phyloP scores from a whole-genome alignment of 2,888 invertebrate species.

The Synergus umbraculus region DNA sequence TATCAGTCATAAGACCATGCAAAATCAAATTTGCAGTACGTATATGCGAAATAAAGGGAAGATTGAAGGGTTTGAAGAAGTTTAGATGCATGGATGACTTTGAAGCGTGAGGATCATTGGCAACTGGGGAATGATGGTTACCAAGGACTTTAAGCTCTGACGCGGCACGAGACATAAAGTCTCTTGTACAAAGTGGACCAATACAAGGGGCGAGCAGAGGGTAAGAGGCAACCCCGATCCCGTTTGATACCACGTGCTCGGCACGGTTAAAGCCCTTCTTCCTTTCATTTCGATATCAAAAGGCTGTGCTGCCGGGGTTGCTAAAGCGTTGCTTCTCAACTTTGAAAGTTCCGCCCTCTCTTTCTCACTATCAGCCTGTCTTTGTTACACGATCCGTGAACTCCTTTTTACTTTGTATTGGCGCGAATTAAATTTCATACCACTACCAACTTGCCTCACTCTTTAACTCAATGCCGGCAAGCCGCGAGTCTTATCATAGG shows the following conservation, averaged over 20 bases:
- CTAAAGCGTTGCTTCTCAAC: constrained; percentile 64
- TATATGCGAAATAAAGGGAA: neutral
- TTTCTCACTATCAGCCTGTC: constrained; percentile 37
- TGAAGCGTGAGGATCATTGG: constrained; percentile 36
- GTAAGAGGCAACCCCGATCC: constrained; percentile 47
- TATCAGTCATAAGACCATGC: neutral
- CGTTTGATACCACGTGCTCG: constrained; percentile 58
- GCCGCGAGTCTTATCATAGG: too few relatives aligned
- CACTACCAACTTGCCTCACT: neutral
- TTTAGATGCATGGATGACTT: constrained; percentile 31
- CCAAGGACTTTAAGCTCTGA: constrained; percentile 36
- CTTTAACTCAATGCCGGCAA: neutral
- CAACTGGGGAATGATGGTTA: constrained; percentile 22
- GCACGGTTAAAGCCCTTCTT: constrained; percentile 42
- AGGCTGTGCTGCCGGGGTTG: constrained; percentile 52
- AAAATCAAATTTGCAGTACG: neutral
- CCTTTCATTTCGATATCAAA: constrained; percentile 64
- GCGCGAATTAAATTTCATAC: constrained; percentile 33
- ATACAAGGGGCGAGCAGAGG: constrained; percentile 42
- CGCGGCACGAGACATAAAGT: constrained; percentile 34
- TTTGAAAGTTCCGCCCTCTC: constrained; percentile 42
- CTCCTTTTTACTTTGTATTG: constrained; percentile 40
- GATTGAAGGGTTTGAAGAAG: constrained; percentile 2
- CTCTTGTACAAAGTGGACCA: constrained; percentile 40
- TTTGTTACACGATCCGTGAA: constrained; percentile 31